A percentile compares a stretch with the other conserved stretches of the same genome.
Evolutionary conservation across 2,113 vertebrate genomes (phyloP).

Genomic region (Nannospalax galili): DNA sequence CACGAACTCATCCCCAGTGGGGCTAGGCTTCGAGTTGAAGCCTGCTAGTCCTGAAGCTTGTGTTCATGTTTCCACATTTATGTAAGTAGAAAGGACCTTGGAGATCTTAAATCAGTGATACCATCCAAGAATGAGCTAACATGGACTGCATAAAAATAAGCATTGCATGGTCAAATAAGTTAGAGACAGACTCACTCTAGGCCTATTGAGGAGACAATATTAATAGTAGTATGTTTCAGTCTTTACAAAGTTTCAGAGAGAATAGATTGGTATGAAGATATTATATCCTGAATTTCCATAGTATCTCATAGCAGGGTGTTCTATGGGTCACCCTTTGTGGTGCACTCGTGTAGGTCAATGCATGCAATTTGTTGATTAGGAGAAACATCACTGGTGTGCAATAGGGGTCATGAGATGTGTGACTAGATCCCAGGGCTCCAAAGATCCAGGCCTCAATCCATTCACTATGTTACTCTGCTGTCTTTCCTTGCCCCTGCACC

Average conservation of each 20-base stretch:
- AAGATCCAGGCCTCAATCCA: neutral
- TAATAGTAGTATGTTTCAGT: neutral
- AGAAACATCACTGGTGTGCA: neutral
- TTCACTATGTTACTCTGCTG: neutral
- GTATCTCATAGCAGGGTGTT: neutral
- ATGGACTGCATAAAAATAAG: neutral
- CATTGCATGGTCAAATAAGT: neutral
- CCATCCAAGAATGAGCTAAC: neutral
- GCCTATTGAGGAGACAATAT: neutral
- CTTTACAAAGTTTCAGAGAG: neutral
- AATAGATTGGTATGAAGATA: neutral
- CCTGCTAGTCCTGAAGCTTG: neutral
- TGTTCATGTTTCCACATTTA: neutral
- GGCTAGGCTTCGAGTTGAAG: neutral
- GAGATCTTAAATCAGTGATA: neutral
- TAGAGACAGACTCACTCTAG: neutral
- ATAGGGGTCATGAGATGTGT: neutral
- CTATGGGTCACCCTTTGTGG: neutral
- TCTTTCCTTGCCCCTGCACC: neutral
- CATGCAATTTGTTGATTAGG: neutral
- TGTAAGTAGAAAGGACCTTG: neutral
- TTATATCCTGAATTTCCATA: neutral
- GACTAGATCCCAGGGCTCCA: neutral
- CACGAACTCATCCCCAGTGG: neutral
- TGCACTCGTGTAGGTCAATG: rapidly evolving